A percentile compares a stretch with the other conserved stretches of the same genome.
phyloP scores from a whole-genome alignment of 1,140 invertebrate genomes.

The Tachypleus tridentatus region DNA sequence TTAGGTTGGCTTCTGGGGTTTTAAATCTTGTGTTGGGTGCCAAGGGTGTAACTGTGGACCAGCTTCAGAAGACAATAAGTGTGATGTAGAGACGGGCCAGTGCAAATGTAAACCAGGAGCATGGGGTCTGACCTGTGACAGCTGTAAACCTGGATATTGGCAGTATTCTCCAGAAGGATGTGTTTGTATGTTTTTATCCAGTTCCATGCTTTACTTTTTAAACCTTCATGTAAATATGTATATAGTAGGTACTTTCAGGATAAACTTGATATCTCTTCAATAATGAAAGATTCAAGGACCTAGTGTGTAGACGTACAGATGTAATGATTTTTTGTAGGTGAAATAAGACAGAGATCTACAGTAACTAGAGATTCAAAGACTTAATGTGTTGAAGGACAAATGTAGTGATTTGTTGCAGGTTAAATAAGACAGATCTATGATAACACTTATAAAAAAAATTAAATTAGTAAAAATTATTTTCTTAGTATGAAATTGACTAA shows the following conservation, averaged over 20 bases:
- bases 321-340: too few species aligned
- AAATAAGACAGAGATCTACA: too few species aligned
- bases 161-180: slow-evolving; percentile 79
- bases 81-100: slow-evolving; percentile 67
- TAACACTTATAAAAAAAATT: too few species aligned
- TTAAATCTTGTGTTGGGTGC: slow-evolving; percentile 66
- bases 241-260: slow-evolving; percentile 7
- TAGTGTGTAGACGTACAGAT: too few species aligned
- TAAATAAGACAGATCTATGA: too few species aligned
- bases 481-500: too few species aligned
- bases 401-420: too few species aligned
- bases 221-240: neutral
- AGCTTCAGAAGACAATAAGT: slow-evolving; percentile 65
- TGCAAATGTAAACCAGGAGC: slow-evolving; percentile 81
- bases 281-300: too few species aligned
- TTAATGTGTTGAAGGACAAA: too few species aligned
- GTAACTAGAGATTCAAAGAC: too few species aligned
- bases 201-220: neutral
- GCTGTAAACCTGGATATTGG: slow-evolving; percentile 86
- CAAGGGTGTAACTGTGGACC: slow-evolving; percentile 63
- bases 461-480: too few species aligned
- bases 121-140: slow-evolving; percentile 69
- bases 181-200: slow-evolving; percentile 49
- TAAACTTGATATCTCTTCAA: slow-evolving; percentile 9
- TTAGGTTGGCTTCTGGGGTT: slow-evolving; percentile 37